phyloP scores from a whole-genome alignment of 2,888 invertebrate genomes.

The Digitonthophagus gazella region DNA sequence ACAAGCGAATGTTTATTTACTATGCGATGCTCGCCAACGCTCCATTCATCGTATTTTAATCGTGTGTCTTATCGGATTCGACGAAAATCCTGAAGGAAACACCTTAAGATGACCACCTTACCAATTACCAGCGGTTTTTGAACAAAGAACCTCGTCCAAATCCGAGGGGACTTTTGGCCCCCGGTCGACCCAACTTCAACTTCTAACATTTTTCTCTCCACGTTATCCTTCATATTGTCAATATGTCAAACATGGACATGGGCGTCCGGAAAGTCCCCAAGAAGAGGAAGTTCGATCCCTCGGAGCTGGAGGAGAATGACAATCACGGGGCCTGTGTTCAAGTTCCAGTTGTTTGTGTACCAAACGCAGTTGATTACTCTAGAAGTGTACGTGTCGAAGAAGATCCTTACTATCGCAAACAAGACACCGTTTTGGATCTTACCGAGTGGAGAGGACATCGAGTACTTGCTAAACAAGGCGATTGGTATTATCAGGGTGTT shows the following conservation, averaged over 20 bases:
- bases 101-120: neutral
- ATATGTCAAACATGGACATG: conserved; percentile 46
- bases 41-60: conserved; percentile 48
- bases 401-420: conserved; percentile 38
- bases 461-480: conserved; percentile 82
- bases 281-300: conserved; percentile 84
- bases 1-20: conserved; percentile 50
- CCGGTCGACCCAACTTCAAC: conserved; percentile 4
- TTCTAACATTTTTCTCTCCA: conserved; percentile 10
- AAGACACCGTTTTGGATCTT: conserved; percentile 66
- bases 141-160: neutral
- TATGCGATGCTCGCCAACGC: conserved; percentile 36
- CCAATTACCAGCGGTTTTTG: neutral
- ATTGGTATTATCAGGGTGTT: conserved; percentile 82
- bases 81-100: neutral
- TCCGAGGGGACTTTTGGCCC: too few species aligned
- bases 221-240: conserved; percentile 22
- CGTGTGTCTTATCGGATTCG: conserved; percentile 29
- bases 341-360: conserved; percentile 24
- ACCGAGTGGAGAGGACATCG: conserved; percentile 93
- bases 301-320: conserved; percentile 71
- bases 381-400: conserved; percentile 40
- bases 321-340: conserved; percentile 18
- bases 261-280: conserved; percentile 83
- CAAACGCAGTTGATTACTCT: conserved; percentile 45